A percentile compares a stretch with the other conserved stretches of the same genome.
These are phyloP conservation scores for Poeciliopsis turneri DNA, from an alignment of 2,797 vertebrate species.

Conservation along the genomic window DNA sequence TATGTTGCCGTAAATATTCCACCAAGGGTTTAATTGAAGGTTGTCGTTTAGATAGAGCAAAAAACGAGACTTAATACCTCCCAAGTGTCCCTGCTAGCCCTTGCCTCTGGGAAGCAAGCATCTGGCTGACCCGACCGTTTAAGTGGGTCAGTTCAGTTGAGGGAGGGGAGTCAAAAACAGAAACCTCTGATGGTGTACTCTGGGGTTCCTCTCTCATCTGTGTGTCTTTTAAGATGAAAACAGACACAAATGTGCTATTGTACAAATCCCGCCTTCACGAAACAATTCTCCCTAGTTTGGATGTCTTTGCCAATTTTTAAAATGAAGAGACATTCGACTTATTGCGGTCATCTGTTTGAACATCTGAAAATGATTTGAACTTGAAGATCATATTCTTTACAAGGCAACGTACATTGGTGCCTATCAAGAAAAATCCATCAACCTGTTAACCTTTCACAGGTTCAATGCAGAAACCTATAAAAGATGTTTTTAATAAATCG, in stretches of 20 bases:
- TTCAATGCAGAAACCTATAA: no score
- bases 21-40: slow-evolving; percentile 55
- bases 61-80: slow-evolving; percentile 53
- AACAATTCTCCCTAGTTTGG: slow-evolving; percentile 16
- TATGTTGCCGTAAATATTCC: slow-evolving; percentile 61
- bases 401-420: slow-evolving; percentile 40
- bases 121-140: slow-evolving; percentile 69
- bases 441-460: neutral
- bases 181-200: slow-evolving; percentile 15
- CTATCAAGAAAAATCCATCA: slow-evolving; percentile 24
- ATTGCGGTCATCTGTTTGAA: slow-evolving; percentile 73
- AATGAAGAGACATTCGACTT: slow-evolving; percentile 67
- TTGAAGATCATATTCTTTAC: slow-evolving; percentile 21
- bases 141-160: slow-evolving; percentile 61
- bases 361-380: slow-evolving; percentile 56
- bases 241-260: slow-evolving; percentile 21
- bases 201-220: slow-evolving; percentile 22
- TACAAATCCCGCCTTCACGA: slow-evolving; percentile 20
- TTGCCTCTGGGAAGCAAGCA: slow-evolving; percentile 66
- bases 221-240: slow-evolving; percentile 32
- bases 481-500: neutral
- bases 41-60: slow-evolving; percentile 56
- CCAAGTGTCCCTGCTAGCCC: slow-evolving; percentile 59
- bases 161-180: slow-evolving; percentile 31
- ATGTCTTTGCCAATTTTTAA: slow-evolving; percentile 67